Evolutionary conservation across 2,113 vertebrate genomes (phyloP).

Genomic region (Galbula dea): DNA sequence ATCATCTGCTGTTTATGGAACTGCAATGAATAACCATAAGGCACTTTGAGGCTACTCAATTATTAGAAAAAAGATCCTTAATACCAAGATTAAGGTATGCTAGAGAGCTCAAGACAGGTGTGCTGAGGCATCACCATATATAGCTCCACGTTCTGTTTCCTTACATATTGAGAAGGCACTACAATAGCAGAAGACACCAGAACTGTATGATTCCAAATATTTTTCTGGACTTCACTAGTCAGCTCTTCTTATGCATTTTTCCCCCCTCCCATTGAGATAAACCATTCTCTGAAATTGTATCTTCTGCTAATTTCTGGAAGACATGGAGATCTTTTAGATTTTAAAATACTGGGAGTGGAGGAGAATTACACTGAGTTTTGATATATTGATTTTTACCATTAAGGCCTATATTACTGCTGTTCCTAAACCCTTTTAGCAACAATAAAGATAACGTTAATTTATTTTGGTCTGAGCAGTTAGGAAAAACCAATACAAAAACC

Average conservation of each 20-base stretch:
- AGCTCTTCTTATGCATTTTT: background rate
- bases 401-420: background rate
- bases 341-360: fast-evolving
- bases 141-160: background rate
- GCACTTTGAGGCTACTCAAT: background rate
- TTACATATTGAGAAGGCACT: background rate
- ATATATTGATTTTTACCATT: background rate
- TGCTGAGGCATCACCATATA: background rate
- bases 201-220: background rate
- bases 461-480: background rate
- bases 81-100: too few relatives aligned
- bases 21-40: background rate
- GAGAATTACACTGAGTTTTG: background rate
- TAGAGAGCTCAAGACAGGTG: background rate
- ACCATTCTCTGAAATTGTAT: background rate
- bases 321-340: background rate
- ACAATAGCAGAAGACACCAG: background rate
- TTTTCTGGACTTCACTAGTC: background rate
- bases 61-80: background rate
- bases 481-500: too few relatives aligned
- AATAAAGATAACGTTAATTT: background rate
- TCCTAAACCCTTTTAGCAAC: background rate
- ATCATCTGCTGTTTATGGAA: background rate
- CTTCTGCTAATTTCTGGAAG: background rate
- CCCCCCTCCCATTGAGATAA: background rate